Evolutionary conservation across 1,140 invertebrate species (phyloP), one percentile per base, ranked within the genome.

Genomic region (Drosophila kurseongensis): DNA sequence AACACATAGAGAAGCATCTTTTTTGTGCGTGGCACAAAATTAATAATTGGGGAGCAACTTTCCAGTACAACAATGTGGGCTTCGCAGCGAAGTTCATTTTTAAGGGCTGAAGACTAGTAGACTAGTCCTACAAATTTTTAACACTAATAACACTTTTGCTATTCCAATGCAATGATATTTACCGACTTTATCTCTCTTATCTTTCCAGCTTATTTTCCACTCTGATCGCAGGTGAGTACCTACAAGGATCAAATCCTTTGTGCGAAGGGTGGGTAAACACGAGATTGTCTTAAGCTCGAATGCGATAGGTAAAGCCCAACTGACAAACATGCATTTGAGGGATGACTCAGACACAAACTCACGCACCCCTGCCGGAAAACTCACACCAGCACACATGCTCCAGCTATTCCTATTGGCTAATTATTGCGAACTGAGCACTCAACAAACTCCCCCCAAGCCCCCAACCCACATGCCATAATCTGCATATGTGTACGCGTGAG

Each of bases 351-450:
- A 47, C 51, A 57, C 71, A 18, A 44, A 27, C 41, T 12, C 44
- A 45, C 41, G 44, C 67, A 71, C 29, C 68, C 68, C 52, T 48
- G 68, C 32, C 35, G 68, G 50, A 63, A 82, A 62, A 82, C 60
- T 55, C 78, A 63, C 62, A 68, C 74, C 71, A 78, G 69, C 74
- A 52, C 56, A 78, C 55, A 38, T 23, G 83, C 76, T 71, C 82
- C 78, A 83, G 83, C 83, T 77, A 77, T 88, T 88, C 83, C 83
- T 80, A 88, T 88, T 88, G 83, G 83, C 83, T 88, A 88, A 88
- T 88, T 88, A 88, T 79, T 83, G 62, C 58, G 48, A 51, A 51
- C 47, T 27, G 47, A 50, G 13, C 65, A 67, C 52, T 59, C 54
- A 41, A 32, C 5, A 32, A 32, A 32, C 29, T 8, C 29, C 29